phyloP scores from a whole-genome alignment of 2,888 invertebrate genomes.

The Epirrhoe tristata region DNA sequence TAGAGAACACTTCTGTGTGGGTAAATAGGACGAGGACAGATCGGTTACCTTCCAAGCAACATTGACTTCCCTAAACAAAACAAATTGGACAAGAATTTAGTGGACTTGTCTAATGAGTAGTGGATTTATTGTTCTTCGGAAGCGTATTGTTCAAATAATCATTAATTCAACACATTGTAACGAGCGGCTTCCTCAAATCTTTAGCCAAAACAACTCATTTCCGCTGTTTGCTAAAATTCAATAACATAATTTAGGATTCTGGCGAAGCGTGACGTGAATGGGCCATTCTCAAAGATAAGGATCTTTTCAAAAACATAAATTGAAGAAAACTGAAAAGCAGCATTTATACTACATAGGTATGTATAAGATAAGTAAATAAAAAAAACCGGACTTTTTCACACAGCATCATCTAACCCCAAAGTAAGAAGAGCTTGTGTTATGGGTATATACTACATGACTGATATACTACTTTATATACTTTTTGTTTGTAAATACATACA shows the following conservation, averaged over 20 bases:
- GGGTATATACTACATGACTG: too few relatives aligned
- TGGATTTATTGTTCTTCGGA: slow-evolving; percentile 46
- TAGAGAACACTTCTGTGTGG: not conserved
- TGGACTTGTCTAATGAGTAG: slow-evolving; percentile 17
- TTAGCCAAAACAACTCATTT: slow-evolving; percentile 19
- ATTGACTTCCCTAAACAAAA: not conserved
- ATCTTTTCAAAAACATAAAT: not conserved
- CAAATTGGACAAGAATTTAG: slow-evolving; percentile 6
- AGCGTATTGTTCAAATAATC: slow-evolving; percentile 53
- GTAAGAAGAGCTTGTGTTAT: too few relatives aligned
- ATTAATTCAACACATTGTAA: slow-evolving; percentile 41
- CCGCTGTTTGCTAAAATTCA: slow-evolving; percentile 26
- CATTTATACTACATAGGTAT: too few relatives aligned
- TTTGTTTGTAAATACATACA: too few relatives aligned
- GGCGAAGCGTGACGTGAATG: not conserved
- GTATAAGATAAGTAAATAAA: too few relatives aligned
- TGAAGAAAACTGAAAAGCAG: not conserved
- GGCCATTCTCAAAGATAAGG: not conserved
- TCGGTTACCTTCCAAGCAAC: not conserved
- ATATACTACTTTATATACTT: too few relatives aligned
- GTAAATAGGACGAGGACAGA: too few relatives aligned
- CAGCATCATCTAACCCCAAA: too few relatives aligned
- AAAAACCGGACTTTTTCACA: too few relatives aligned
- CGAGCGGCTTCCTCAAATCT: slow-evolving; percentile 33
- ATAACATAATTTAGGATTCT: slow-evolving; percentile 12